A percentile compares a stretch with the other conserved stretches of the same genome.
These are phyloP conservation scores for Polietes domitor DNA, from an alignment of 2,888 invertebrate species.

Conservation along the genomic window DNA sequence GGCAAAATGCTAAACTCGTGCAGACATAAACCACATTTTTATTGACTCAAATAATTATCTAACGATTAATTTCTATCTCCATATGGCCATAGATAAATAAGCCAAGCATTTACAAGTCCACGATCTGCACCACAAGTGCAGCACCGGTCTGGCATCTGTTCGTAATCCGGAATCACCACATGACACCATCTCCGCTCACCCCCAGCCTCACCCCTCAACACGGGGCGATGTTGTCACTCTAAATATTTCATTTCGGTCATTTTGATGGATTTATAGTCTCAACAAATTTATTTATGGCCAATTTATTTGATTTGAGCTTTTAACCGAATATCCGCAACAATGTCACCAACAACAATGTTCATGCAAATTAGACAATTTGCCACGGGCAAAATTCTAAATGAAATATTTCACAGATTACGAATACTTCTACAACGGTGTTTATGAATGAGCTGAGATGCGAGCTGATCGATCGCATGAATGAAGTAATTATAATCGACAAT, in stretches of 20 bases:
- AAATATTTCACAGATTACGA: neutral
- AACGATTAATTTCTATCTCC: conserved; percentile 1
- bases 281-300: neutral
- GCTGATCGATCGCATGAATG: neutral
- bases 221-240: neutral
- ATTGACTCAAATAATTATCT: conserved; percentile 6
- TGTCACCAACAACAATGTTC: neutral
- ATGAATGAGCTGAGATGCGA: neutral
- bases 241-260: conserved; percentile 1
- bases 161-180: neutral
- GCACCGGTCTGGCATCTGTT: neutral
- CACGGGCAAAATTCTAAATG: neutral
- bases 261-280: neutral
- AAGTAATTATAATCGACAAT: neutral
- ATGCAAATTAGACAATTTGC: neutral
- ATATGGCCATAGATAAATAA: neutral
- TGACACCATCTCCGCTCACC: neutral
- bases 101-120: neutral
- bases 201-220: no score
- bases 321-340: neutral
- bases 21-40: neutral
- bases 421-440: neutral
- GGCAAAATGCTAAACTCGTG: neutral
- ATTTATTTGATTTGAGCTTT: neutral
- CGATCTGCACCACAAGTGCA: neutral